Evolutionary conservation across 1,140 invertebrate genomes (phyloP).

Genomic region (Heliothis virescens): DNA sequence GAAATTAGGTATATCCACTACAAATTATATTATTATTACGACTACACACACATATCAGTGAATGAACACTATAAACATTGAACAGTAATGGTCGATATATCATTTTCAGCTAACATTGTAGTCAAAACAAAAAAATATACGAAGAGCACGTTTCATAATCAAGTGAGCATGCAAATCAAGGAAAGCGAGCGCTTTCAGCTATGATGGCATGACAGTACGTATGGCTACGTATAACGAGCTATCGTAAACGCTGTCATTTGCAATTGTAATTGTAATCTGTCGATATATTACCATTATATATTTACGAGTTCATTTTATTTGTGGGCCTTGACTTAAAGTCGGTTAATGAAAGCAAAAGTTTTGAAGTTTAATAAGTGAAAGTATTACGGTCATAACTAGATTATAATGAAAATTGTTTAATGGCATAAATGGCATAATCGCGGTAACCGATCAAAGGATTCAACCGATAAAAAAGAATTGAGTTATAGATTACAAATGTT

Average conservation of each 20-base stretch:
- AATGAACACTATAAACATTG: not conserved
- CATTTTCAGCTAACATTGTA: not conserved
- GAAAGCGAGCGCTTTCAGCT: conserved; percentile 64
- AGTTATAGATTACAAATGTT: too few species aligned
- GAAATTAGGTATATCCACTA: not conserved
- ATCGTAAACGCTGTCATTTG: conserved; percentile 25
- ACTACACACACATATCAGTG: not conserved
- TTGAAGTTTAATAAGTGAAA: not conserved
- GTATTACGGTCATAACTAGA: too few species aligned
- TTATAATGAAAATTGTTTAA: too few species aligned
- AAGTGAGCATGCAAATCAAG: conserved; percentile 63
- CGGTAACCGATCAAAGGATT: too few species aligned
- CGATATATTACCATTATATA: not conserved
- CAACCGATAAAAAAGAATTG: too few species aligned
- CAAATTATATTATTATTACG: not conserved
- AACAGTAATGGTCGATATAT: not conserved
- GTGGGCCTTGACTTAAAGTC: conserved; percentile 33
- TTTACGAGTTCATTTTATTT: not conserved
- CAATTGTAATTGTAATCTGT: conserved; percentile 22
- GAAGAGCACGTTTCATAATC: conserved; percentile 1
- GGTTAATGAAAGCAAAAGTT: conserved; percentile 14
- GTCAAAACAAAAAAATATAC: not conserved
- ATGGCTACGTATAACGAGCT: conserved; percentile 14
- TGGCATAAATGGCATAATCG: too few species aligned
- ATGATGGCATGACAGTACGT: conserved; percentile 26